A percentile compares a stretch with the other conserved stretches of the same genome.
These are phyloP conservation scores for Ailuropoda melanoleuca DNA, from an alignment of 2,113 vertebrate species.

Conservation along the genomic window DNA sequence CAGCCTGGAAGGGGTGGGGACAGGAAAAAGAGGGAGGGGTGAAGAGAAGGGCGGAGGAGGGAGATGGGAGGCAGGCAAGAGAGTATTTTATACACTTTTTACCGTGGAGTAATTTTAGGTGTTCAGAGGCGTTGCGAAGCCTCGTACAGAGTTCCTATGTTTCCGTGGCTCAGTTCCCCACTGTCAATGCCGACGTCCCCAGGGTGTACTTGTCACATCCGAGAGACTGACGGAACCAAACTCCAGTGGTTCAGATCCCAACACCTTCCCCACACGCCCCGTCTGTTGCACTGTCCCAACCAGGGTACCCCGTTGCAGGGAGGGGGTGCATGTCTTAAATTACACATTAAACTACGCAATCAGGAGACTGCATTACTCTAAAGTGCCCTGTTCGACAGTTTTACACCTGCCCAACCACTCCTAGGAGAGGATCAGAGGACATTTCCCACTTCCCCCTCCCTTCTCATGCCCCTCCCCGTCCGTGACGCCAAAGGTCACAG, in stretches of 20 bases:
- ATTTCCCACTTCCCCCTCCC: not conserved
- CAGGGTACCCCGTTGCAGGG: not conserved
- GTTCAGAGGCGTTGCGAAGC: not conserved
- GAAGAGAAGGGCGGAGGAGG: too few relatives aligned
- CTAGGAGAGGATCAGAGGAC: not conserved
- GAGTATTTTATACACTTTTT: not conserved
- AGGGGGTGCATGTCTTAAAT: not conserved
- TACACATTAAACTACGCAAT: not conserved
- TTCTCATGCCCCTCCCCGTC: not conserved
- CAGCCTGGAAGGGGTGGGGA: too few relatives aligned
- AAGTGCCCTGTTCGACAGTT: not conserved
- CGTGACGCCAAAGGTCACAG: not conserved
- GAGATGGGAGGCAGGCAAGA: not conserved
- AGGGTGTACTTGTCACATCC: not conserved
- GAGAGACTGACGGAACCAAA: not conserved
- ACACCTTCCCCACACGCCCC: not conserved
- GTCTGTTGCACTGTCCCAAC: not conserved
- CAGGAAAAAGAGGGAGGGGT: not conserved
- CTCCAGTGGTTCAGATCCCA: not conserved
- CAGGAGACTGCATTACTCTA: not conserved
- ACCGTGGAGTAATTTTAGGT: not conserved
- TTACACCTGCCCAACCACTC: too few relatives aligned
- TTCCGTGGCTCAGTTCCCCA: not conserved
- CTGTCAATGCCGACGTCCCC: fast-evolving
- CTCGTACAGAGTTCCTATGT: not conserved